Base-by-base conservation (phyloP, 2,888 invertebrate genomes). In the Blastobasis lacticolella region DNA sequence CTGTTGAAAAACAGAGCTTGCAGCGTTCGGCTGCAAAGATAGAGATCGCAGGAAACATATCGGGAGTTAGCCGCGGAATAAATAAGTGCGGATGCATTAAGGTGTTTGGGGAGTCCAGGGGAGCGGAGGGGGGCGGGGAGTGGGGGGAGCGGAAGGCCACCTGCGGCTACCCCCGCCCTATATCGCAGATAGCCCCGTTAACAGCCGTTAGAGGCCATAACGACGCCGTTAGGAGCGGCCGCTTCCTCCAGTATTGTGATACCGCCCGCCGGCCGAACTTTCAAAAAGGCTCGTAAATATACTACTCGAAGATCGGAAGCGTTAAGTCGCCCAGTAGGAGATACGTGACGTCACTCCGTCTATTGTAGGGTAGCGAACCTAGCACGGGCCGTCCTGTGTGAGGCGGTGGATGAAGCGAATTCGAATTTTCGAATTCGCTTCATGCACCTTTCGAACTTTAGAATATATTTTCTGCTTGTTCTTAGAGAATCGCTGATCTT, bases 11-110 rank as follows among this genome's bases (percentile, higher is more conserved):
- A n/a, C 53, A 54, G 59, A 59, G 55, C 45, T 49, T 57, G 51
- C 55, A 54, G 62, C 64, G 59, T 62, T 57, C 56, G 57, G 38
- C 6, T 38, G 37, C 38, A 38, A 46, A 53, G 81, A 81, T 81
- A 68, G 60, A 52, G 59, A 83, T 83, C 78, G 63, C 73, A 77
- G 84, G 85, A 83, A 83, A 79, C 78, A 79, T 78, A 85, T 83
- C 81, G 68, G 67, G 58, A 54, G 57, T 61, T 69, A 72, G 72
- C 68, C 23, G 62, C 67, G 78, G 23, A 78, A 82, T 85, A 86
- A 87, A 86, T 84, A 86, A 84, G 81, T 83, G 77, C 85, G 86
- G 85, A 85, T 78, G 83, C 82, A 84, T 85, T 84, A 86, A 80
- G 82, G 80, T 76, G 75, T 80, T 74, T 71, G 77, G 78, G 68